Percentiles rank a stretch among this genome's conserved stretches.
Conservation (phyloP, 2,888 invertebrate genomes). For the Ectobius pallidus region DNA sequence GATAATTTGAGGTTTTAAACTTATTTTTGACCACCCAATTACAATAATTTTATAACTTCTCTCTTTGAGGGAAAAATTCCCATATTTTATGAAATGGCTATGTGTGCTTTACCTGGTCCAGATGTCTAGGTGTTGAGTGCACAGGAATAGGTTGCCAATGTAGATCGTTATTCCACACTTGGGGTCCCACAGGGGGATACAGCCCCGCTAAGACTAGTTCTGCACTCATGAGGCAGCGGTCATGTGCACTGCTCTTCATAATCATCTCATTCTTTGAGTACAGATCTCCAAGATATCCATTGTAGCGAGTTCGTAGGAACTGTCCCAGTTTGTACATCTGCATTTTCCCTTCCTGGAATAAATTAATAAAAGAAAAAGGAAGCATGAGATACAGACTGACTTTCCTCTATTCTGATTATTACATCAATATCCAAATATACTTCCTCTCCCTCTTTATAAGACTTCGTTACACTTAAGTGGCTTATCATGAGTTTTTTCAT, state of each 20-base stretch:
- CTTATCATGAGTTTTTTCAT: no score
- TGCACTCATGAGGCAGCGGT: slow-evolving; percentile 87
- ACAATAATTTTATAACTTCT: no score
- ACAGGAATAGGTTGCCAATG: slow-evolving; percentile 90
- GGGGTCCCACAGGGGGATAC: slow-evolving; percentile 67
- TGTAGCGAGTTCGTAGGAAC: slow-evolving; percentile 73
- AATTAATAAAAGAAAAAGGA: neutral
- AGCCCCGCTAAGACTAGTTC: slow-evolving; percentile 80
- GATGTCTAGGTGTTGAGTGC: slow-evolving; percentile 70
- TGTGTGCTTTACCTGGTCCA: slow-evolving; percentile 80
- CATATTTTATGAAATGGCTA: no score
- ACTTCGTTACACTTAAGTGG: no score
- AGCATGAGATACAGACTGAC: no score
- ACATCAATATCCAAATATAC: no score
- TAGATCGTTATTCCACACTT: slow-evolving; percentile 67
- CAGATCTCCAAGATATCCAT: slow-evolving; percentile 65
- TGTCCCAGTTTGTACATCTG: slow-evolving; percentile 78
- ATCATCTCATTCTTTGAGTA: slow-evolving; percentile 66
- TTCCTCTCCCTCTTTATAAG: no score
- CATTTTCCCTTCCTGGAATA: slow-evolving; percentile 71
- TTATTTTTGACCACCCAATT: no score
- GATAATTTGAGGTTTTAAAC: no score
- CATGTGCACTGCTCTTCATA: slow-evolving; percentile 76
- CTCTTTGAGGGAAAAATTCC: no score
- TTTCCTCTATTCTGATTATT: no score